Base-by-base conservation (phyloP, 2,797 vertebrate genomes). In the Chelon labrosus region DNA sequence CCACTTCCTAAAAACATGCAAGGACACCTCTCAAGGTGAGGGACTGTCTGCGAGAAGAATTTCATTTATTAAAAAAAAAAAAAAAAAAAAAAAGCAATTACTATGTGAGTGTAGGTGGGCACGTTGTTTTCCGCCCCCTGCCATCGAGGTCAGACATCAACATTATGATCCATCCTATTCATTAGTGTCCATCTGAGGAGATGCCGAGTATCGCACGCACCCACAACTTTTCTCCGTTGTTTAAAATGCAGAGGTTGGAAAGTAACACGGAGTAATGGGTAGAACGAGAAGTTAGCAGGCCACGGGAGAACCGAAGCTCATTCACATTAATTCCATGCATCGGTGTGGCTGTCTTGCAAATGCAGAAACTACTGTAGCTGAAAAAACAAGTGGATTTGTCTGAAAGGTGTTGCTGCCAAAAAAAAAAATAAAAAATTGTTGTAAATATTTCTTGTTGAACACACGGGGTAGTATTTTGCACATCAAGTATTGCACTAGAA, bases 1-100 rank as follows among this genome's bases (percentile, higher is more conserved):
- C 39, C n/a, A 49, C 60, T 63, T 65, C 66, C 71, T 67, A 72
- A 87, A 84, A 73, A 70, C 67, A 77, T 79, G 69, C 79, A 72
- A 87, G 82, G 83, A 84, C 73, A 42, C 47, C 27, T 71, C 65
- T 88, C 75, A 88, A 86, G 85, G 87, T 87, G 81, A 89, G 47
- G 22, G 68, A 75, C 70, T 55, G 75, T 80, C 84, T 20, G 42
- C 41, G 20, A 66, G 74, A 85, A 46, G 83, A 89, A 87, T n/a
- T n/a, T n/a, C n/a, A n/a, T n/a, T n/a, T n/a, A n/a, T n/a, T n/a
- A n/a, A n/a, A n/a, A n/a, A n/a, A n/a, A n/a, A n/a, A n/a, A n/a
- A n/a, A 22, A 22, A 3, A 22, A 22, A 22, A 22, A 49, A 75
- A 85, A 88, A 69, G 50, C 75, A 88, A 85, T 88, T 86, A 89